Evolutionary conservation across 1,140 invertebrate species (phyloP).

Genomic region (Orchestia grillus): DNA sequence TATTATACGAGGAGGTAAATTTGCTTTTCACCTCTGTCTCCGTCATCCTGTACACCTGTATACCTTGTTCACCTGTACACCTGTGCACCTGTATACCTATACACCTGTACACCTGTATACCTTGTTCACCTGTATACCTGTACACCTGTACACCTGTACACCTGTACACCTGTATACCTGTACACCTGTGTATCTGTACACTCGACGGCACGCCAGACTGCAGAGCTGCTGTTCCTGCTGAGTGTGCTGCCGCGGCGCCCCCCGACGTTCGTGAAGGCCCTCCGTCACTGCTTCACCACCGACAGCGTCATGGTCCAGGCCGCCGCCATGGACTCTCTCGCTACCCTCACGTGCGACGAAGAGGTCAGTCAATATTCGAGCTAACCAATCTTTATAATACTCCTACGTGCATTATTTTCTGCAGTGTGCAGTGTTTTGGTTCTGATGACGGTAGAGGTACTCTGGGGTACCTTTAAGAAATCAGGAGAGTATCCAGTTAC

Average conservation of each 20-base stretch:
- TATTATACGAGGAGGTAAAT: too few relatives aligned
- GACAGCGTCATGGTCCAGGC: constrained; percentile 63
- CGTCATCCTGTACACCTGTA: too few relatives aligned
- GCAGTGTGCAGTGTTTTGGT: neutral
- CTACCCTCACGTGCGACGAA: constrained; percentile 59
- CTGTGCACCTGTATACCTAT: too few relatives aligned
- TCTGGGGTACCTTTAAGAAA: neutral
- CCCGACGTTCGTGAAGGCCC: constrained; percentile 61
- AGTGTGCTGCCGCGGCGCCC: constrained; percentile 60
- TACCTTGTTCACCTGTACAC: too few relatives aligned
- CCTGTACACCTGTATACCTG: too few relatives aligned
- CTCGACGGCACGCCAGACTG: constrained; percentile 59
- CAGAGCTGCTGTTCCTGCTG: constrained; percentile 60
- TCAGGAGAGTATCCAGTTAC: neutral
- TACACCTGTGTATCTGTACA: too few relatives aligned
- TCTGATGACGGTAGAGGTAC: neutral
- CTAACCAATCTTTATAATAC: neutral
- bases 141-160: too few relatives aligned
- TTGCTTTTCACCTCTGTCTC: too few relatives aligned
- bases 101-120: too few relatives aligned
- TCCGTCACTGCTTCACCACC: constrained; percentile 63
- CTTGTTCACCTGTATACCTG: too few relatives aligned
- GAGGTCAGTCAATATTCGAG: constrained; percentile 45
- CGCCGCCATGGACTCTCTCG: constrained; percentile 65
- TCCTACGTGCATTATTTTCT: neutral